These are phyloP conservation scores for Bos javanicus DNA, from an alignment of 2,113 vertebrate species.

Conservation along the genomic window DNA sequence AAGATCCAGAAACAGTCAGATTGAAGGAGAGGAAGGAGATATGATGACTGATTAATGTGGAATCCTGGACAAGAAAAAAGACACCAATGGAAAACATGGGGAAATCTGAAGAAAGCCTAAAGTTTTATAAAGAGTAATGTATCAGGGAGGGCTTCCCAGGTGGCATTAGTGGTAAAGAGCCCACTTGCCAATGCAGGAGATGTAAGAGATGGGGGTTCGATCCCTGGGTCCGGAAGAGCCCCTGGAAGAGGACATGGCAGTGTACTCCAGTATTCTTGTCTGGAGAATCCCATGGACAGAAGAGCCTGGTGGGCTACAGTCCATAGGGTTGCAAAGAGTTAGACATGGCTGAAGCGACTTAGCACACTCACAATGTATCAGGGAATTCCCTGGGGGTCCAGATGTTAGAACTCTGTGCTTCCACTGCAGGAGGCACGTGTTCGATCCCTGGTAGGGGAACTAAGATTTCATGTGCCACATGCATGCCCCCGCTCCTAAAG, in stretches of 20 bases:
- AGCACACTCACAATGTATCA: neutral
- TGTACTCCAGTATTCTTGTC: neutral
- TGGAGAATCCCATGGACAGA: neutral
- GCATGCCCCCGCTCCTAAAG: accelerated
- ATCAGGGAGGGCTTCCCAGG: neutral
- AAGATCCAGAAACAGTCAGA: neutral
- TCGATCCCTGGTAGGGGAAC: neutral
- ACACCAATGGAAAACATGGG: neutral
- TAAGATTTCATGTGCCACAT: neutral
- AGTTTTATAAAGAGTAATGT: neutral
- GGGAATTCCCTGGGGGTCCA: neutral
- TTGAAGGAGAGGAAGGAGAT: neutral
- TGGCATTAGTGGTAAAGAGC: neutral
- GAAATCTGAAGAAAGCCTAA: neutral
- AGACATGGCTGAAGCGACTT: neutral
- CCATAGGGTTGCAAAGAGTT: neutral
- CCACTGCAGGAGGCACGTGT: neutral
- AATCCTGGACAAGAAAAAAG: neutral
- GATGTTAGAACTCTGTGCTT: neutral
- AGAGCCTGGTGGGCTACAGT: neutral
- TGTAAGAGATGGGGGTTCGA: neutral
- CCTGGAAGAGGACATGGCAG: neutral
- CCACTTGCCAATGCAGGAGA: neutral
- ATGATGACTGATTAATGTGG: neutral
- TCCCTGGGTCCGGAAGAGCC: neutral